A percentile compares a stretch with the other conserved stretches of the same genome.
Conservation (phyloP, 2,113 vertebrate genomes). For the Zonotrichia leucophrys region DNA sequence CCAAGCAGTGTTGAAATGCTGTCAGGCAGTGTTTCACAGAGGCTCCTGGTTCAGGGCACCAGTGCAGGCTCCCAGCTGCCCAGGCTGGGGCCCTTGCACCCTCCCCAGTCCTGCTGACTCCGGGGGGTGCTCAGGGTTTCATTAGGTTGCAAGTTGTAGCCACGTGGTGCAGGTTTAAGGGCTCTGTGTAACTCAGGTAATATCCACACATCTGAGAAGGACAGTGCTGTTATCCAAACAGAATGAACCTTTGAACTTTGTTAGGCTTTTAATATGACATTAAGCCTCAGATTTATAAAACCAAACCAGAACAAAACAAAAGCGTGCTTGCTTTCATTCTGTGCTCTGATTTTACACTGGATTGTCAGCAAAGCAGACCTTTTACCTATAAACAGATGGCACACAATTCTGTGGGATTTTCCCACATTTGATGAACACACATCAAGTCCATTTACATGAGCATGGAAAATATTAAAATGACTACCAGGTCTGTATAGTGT, state of each 20-base stretch:
- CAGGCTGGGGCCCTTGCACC: not conserved
- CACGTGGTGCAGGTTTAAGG: not conserved
- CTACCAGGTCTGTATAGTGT: slow-evolving; percentile 28
- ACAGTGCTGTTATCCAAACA: not conserved
- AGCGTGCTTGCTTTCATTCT: not conserved
- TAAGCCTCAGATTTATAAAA: slow-evolving; percentile 26
- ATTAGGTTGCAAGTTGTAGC: not conserved
- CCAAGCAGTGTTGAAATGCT: not conserved
- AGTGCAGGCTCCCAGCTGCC: not conserved
- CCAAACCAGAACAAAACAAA: slow-evolving; percentile 14
- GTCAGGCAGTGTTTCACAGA: not conserved
- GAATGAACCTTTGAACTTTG: slow-evolving; percentile 43
- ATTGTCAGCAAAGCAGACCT: slow-evolving; percentile 20
- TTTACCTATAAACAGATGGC: slow-evolving; percentile 44
- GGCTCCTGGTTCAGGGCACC: not conserved
- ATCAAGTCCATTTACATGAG: slow-evolving; percentile 47
- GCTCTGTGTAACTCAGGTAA: not conserved
- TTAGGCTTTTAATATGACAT: not conserved
- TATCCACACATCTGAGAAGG: not conserved
- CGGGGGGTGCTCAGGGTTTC: not conserved
- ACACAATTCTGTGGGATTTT: slow-evolving; percentile 25
- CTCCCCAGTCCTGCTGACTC: not conserved
- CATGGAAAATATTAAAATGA: slow-evolving; percentile 61
- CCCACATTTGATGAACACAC: slow-evolving; percentile 39
- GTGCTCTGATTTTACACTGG: not conserved